Conservation (phyloP, 2,888 invertebrate genomes). For the Tetragonisca angustula region DNA sequence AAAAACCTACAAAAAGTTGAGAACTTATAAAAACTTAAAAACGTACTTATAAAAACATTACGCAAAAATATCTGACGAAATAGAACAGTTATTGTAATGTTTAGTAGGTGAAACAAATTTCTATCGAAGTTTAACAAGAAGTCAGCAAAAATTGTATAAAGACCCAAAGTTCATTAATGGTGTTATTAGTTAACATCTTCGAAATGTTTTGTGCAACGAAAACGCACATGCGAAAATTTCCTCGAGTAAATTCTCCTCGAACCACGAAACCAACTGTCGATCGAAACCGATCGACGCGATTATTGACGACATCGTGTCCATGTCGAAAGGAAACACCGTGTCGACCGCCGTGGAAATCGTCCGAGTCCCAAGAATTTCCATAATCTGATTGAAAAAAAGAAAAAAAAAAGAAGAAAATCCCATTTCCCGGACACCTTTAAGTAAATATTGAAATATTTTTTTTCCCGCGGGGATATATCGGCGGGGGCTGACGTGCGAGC, state of each 20-base stretch:
- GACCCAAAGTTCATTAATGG: too few relatives aligned
- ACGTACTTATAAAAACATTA: too few relatives aligned
- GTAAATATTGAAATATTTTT: conserved; percentile 80
- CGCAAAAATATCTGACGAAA: too few relatives aligned
- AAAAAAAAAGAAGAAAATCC: conserved; percentile 44
- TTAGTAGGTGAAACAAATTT: too few relatives aligned
- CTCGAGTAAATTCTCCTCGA: neutral
- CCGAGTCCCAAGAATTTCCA: conserved; percentile 13
- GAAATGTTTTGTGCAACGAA: neutral
- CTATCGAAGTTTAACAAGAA: too few relatives aligned
- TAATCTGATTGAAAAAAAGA: conserved; percentile 27
- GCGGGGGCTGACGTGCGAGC: conserved; percentile 54
- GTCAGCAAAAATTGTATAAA: too few relatives aligned
- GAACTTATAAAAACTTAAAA: too few relatives aligned
- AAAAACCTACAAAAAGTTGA: too few relatives aligned
- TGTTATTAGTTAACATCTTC: neutral
- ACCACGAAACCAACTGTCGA: neutral
- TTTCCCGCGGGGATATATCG: conserved; percentile 61
- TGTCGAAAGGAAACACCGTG: neutral
- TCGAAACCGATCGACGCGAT: neutral
- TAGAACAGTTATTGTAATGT: too few relatives aligned
- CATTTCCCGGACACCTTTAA: conserved; percentile 70
- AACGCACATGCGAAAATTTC: neutral
- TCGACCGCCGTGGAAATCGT: conserved; percentile 24
- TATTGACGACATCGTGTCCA: neutral